Percentiles rank a stretch among this genome's conserved stretches.
phyloP scores from a whole-genome alignment of 2,888 invertebrate species.

The Eupithecia insigniata region DNA sequence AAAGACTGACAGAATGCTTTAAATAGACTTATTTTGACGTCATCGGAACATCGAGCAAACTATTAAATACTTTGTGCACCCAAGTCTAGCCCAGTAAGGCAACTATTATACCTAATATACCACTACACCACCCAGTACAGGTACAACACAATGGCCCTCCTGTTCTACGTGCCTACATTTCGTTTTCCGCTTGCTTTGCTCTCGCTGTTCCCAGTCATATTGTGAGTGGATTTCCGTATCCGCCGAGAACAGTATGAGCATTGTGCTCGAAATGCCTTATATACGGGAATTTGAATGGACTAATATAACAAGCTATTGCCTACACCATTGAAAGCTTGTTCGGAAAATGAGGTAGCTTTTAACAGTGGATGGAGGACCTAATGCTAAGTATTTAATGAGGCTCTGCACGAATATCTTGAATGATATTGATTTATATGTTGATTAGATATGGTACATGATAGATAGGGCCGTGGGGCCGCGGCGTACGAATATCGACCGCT shows the following conservation, averaged over 20 bases:
- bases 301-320: constrained; percentile 59
- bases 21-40: too few relatives aligned
- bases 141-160: constrained; percentile 22
- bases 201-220: constrained; percentile 60
- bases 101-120: neutral
- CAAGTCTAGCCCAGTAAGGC: neutral
- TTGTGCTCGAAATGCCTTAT: constrained; percentile 62
- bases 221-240: constrained; percentile 72
- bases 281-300: constrained; percentile 54
- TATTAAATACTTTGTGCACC: neutral
- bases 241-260: constrained; percentile 64
- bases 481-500: too few relatives aligned
- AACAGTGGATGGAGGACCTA: neutral
- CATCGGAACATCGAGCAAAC: too few relatives aligned
- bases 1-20: too few relatives aligned
- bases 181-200: constrained; percentile 53
- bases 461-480: too few relatives aligned
- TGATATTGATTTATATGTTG: neutral
- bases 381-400: neutral
- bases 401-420: neutral
- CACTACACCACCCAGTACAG: constrained; percentile 1
- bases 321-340: constrained; percentile 48
- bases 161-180: constrained; percentile 49
- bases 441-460: too few relatives aligned
- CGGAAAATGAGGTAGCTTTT: constrained; percentile 42